phyloP scores from a whole-genome alignment of 2,113 vertebrate genomes.

The Lipophrys pholis region DNA sequence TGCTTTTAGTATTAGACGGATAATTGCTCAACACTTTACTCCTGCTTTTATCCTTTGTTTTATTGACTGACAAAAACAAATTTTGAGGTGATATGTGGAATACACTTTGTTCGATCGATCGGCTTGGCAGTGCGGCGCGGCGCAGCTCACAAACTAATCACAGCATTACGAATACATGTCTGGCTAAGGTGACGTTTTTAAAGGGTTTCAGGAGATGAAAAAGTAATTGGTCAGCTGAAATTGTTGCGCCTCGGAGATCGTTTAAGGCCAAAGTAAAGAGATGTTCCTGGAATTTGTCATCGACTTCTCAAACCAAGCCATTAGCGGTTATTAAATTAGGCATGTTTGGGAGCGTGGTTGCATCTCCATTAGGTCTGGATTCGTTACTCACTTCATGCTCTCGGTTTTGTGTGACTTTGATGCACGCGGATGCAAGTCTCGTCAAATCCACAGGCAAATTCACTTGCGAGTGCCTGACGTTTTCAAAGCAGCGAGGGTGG shows the following conservation, averaged over 20 bases:
- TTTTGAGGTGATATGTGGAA: neutral
- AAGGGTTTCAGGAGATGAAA: neutral
- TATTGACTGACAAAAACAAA: neutral
- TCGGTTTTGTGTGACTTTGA: neutral
- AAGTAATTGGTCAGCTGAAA: neutral
- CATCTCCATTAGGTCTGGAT: slow-evolving; percentile 14
- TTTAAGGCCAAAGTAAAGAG: neutral
- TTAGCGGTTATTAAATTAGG: slow-evolving; percentile 26
- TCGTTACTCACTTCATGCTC: slow-evolving; percentile 3
- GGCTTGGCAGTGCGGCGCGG: neutral
- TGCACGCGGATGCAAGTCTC: slow-evolving; percentile 5
- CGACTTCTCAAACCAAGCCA: neutral
- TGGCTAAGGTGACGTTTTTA: no score
- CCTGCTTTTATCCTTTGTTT: neutral
- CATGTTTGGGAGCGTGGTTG: neutral
- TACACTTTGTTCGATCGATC: neutral
- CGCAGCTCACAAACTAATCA: neutral
- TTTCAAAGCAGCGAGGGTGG: slow-evolving; percentile 27
- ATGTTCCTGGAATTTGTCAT: neutral
- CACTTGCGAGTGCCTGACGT: slow-evolving; percentile 28
- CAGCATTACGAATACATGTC: no score
- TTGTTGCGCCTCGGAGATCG: neutral
- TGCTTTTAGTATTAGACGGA: slow-evolving; percentile 11
- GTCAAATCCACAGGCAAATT: slow-evolving; percentile 22
- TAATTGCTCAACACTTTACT: slow-evolving; percentile 7